Base-by-base conservation (phyloP, 2,797 vertebrate genomes). In the Potorous gilbertii region DNA sequence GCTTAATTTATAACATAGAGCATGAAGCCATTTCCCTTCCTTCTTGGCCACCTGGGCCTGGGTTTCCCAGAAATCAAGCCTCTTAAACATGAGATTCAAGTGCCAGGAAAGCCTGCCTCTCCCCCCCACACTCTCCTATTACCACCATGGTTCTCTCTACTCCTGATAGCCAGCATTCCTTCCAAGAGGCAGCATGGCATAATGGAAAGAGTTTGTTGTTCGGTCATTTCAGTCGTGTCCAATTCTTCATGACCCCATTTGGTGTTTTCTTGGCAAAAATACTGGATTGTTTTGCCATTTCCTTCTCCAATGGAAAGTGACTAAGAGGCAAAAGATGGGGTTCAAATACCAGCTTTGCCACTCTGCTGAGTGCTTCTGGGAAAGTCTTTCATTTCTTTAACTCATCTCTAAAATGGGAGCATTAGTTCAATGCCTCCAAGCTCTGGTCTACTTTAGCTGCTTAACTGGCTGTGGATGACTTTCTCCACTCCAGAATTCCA, bases 31-130 rank as follows among this genome's bases (percentile, higher is more conserved):
- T 87, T 29, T 90, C 92, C 62, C 90, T 54, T 55, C 54, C 55
- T 0, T 0, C 40, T 55, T 24, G 12, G 93, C 90, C 50, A 27
- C 74, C 29, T 16, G 91, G 46, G 34, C 40, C 92, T 66, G 81
- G 28, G 4, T 74, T 95, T 96, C 95, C 91, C 92, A 94, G 93
- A 95, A 97, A 56, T 31, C 9, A 46, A 27, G 54, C 81, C 50
- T 95, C 92, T 93, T 81, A 40, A 12, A 57, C 10, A 52, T 52
- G 8, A 34, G 8, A 59, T 92, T 31, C 2, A 40, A 81, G 54
- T 74, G 31, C 94, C 93, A 91, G 62, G 91, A 93, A 90, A 11
- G 90, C 12, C 90, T 50, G 31, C 3, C 31, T 55, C 56, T 52
- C 12, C 62, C 56, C 56, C 90, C 31, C 90, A 52, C 29, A 21